Conservation (phyloP, 2,113 vertebrate genomes). For the Chauna torquata region DNA sequence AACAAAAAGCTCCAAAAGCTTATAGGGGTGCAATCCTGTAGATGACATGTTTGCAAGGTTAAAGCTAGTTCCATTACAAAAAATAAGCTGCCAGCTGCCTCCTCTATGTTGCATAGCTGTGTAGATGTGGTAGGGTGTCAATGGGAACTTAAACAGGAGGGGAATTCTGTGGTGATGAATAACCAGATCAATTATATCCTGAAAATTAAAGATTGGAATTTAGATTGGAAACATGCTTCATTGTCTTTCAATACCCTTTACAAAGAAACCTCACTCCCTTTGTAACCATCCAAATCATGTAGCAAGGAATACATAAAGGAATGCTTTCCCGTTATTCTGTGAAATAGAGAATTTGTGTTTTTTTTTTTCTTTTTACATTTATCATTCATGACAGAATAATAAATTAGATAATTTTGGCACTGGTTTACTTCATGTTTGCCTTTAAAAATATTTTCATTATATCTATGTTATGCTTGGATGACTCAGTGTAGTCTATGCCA, state of each 20-base stretch:
- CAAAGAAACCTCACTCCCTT: neutral
- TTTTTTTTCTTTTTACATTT: neutral
- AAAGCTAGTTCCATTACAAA: neutral
- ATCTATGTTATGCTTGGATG: slow-evolving; percentile 30
- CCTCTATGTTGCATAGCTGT: neutral
- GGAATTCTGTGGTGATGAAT: neutral
- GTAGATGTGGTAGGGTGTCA: neutral
- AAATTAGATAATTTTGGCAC: slow-evolving; percentile 38
- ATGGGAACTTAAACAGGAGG: neutral
- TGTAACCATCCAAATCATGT: neutral
- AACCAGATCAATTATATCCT: neutral
- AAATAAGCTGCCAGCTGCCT: neutral
- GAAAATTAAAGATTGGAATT: slow-evolving; percentile 30
- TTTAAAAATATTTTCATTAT: slow-evolving; percentile 62
- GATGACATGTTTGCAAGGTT: neutral
- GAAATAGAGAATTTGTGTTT: neutral
- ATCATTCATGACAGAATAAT: slow-evolving; percentile 37
- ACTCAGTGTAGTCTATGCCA: neutral
- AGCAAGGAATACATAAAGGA: neutral
- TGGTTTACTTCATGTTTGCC: slow-evolving; percentile 49
- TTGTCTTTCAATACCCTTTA: neutral
- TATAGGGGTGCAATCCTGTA: neutral
- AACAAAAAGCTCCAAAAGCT: neutral
- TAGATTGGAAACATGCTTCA: slow-evolving; percentile 7
- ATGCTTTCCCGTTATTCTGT: neutral